These are phyloP conservation scores for Crotalus helleri DNA, from an alignment of 2,113 vertebrate genomes.

Conservation along the genomic window DNA sequence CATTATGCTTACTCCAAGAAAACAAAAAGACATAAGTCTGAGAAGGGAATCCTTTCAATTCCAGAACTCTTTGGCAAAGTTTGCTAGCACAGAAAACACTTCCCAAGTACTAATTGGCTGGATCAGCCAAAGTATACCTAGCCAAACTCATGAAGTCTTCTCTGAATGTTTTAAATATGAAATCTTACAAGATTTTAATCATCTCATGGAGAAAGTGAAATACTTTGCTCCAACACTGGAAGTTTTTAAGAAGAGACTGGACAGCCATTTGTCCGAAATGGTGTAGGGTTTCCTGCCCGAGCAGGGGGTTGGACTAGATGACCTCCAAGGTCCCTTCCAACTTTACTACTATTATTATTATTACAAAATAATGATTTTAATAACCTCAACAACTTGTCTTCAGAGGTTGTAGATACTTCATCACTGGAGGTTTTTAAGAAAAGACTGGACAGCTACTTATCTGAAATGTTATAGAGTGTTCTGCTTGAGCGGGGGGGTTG, in stretches of 20 bases:
- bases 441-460: neutral
- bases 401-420: neutral
- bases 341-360: too few species aligned
- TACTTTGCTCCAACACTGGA: too few species aligned
- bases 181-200: neutral
- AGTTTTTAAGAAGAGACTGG: too few species aligned
- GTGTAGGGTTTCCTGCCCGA: too few species aligned
- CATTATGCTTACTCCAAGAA: neutral
- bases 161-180: neutral
- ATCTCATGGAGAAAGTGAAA: neutral
- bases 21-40: neutral
- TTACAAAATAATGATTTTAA: neutral
- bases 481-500: neutral
- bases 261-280: too few species aligned
- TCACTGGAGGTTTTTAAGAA: neutral
- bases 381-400: neutral
- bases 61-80: neutral
- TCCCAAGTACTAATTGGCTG: neutral
- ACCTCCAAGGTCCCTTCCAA: too few species aligned
- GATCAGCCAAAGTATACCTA: neutral
- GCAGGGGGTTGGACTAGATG: too few species aligned
- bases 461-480: neutral
- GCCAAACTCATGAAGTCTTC: neutral
- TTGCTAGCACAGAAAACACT: neutral
- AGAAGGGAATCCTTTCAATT: neutral